Evolutionary conservation across 2,113 vertebrate species (phyloP).

Genomic region (Cyprinodon variegatus): DNA sequence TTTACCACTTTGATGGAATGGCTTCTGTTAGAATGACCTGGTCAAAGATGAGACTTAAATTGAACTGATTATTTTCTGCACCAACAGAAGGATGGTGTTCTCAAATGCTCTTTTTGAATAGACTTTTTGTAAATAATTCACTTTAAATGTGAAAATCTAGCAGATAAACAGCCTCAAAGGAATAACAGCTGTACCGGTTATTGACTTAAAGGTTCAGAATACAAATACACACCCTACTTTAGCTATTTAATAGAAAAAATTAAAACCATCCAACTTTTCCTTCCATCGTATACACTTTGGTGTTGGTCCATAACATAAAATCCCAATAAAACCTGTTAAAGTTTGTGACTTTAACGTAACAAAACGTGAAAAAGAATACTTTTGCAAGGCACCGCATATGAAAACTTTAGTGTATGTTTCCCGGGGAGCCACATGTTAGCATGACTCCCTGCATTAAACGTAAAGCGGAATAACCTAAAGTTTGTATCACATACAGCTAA

Average conservation of each 20-base stretch:
- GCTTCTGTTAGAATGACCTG: no score
- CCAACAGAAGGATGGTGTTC: background rate
- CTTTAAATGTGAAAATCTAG: background rate
- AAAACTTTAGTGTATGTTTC: slow-evolving; percentile 14
- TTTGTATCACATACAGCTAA: slow-evolving; percentile 19
- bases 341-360: background rate
- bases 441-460: slow-evolving; percentile 28
- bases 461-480: slow-evolving; percentile 21
- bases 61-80: background rate
- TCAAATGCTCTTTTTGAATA: background rate
- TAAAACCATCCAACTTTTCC: background rate
- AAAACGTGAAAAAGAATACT: background rate
- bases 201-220: background rate
- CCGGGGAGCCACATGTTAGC: slow-evolving; percentile 31
- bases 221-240: background rate
- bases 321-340: background rate
- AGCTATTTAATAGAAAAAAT: background rate
- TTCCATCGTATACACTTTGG: no score
- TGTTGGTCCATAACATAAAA: background rate
- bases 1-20: no score
- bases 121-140: background rate
- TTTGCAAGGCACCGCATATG: slow-evolving; percentile 23
- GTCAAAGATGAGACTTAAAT: no score
- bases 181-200: background rate
- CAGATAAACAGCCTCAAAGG: background rate